Conservation (phyloP, 2,888 invertebrate species). For the Diloba caeruleocephala region DNA sequence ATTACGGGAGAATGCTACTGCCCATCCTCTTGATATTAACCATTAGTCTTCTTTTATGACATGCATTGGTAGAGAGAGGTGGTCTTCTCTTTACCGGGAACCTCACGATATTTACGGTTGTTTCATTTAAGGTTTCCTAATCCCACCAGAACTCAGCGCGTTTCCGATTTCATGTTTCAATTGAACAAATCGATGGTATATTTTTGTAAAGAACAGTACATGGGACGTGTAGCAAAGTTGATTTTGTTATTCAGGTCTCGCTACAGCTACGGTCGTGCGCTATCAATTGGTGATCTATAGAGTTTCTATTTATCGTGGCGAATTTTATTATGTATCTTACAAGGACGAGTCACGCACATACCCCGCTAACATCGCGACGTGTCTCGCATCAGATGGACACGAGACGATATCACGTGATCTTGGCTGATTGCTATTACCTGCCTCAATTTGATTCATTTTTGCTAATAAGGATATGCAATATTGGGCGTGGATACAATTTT, state of each 20-base stretch:
- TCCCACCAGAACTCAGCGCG: too few relatives aligned
- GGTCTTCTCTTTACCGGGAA: too few relatives aligned
- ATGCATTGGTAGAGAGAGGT: too few relatives aligned
- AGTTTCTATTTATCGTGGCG: slow-evolving; percentile 2
- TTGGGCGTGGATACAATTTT: not conserved
- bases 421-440: slow-evolving; percentile 17
- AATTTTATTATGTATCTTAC: slow-evolving; percentile 9
- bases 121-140: too few relatives aligned
- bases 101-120: too few relatives aligned
- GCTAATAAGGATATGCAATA: not conserved
- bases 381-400: slow-evolving; percentile 18
- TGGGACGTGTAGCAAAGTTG: slow-evolving; percentile 16
- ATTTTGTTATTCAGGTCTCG: slow-evolving; percentile 40
- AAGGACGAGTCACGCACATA: slow-evolving; percentile 13
- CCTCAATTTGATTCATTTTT: slow-evolving; percentile 15
- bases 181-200: slow-evolving; percentile 43
- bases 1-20: too few relatives aligned
- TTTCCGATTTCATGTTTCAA: slow-evolving; percentile 22
- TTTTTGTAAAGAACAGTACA: slow-evolving; percentile 18
- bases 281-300: slow-evolving; percentile 36
- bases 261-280: slow-evolving; percentile 7
- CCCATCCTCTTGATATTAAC: too few relatives aligned
- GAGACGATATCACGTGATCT: slow-evolving; percentile 9
- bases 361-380: slow-evolving; percentile 19
- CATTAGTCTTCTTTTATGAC: too few relatives aligned